phyloP scores from a whole-genome alignment of 2,797 vertebrate species.

The Luscinia luscinia region DNA sequence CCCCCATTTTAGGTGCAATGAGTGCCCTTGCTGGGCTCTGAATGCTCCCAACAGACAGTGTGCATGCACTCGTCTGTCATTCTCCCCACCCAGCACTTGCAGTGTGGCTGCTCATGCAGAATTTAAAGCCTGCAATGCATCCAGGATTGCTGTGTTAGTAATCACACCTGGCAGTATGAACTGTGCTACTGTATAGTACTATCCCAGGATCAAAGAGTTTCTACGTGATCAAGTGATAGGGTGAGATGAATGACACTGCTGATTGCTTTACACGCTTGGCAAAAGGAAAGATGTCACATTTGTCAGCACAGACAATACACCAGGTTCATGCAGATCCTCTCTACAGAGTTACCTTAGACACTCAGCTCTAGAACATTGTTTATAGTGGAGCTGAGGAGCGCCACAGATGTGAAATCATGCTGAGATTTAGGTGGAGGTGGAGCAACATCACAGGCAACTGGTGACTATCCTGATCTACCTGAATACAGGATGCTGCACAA shows the following conservation, averaged over 20 bases:
- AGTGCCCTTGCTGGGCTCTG: background rate
- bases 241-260: background rate
- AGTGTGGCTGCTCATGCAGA: background rate
- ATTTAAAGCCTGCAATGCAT: background rate
- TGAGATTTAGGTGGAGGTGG: background rate
- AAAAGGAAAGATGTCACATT: background rate
- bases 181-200: background rate
- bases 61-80: background rate
- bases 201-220: background rate
- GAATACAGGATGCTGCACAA: background rate
- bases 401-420: accelerated
- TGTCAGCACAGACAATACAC: background rate
- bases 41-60: background rate
- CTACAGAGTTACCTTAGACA: background rate
- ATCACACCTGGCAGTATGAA: slow-evolving; percentile 30
- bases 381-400: background rate
- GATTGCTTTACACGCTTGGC: background rate
- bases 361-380: background rate
- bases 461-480: background rate
- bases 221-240: background rate
- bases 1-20: background rate
- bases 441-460: background rate
- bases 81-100: background rate
- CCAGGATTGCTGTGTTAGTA: background rate
- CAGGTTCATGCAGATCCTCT: background rate